Evolutionary conservation across 2,797 vertebrate species (phyloP), one percentile per base, ranked within the genome.

Genomic region (Syngnathus acus): DNA sequence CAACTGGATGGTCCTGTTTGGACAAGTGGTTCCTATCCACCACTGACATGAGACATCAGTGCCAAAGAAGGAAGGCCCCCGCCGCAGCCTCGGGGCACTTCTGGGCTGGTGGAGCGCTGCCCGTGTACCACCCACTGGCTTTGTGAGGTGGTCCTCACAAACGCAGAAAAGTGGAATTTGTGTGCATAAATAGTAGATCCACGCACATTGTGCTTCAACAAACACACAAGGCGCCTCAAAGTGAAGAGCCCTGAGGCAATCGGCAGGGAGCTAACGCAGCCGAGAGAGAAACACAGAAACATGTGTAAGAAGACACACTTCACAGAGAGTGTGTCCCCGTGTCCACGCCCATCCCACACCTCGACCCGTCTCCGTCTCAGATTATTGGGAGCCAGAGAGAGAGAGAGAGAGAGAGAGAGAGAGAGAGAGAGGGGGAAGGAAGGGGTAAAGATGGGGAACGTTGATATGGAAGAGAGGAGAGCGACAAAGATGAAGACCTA

Each of bases 11-110:
- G 73, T 77, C 86, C 80, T 92, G 87, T 92, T 92, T 92, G 81
- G 89, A 92, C 90, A 92, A 92, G 83, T 92, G 91, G 87, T 91
- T 91, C 85, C 80, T 72, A 92, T 92, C 75, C 78, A 37, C 21
- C 66, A 64, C 72, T 80, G 67, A 37, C 80, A 80, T 65, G 69
- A 82, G 73, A 72, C 74, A 69, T 79, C 54, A 65, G 48, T 13
- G 69, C 68, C 77, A 75, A 72, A 59, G 65, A 65, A 74, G 69
- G 75, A 81, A 53, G 60, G 75, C 68, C 79, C 65, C 10, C 3
- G 13, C 10, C 10, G 16, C 50, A 69, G 80, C 79, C 82, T 21
- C 26, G 75, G 78, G 87, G 81, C 83, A 62, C 14, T 4, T 9
- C 1, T 9, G 53, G 71, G 69, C 75, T 63, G 63, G 23, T 67